Evolutionary conservation across 1,140 invertebrate species (phyloP).

Genomic region (Drosophila orena): DNA sequence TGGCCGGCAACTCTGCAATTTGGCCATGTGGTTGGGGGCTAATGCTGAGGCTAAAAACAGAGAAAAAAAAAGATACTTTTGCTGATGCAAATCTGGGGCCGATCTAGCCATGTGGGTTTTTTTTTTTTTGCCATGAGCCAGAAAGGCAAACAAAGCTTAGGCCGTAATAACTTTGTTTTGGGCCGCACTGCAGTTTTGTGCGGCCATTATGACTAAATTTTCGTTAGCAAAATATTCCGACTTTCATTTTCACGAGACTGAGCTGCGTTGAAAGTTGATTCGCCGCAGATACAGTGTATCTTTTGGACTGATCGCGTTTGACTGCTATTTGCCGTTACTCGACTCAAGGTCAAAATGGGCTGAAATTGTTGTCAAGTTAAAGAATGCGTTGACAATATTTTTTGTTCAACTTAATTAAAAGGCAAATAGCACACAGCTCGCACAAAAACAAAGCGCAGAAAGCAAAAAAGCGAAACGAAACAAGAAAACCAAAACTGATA

Average conservation of each 20-base stretch:
- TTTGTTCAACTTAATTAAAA: conserved; percentile 82
- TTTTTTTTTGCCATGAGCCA: conserved; percentile 44
- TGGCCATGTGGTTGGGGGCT: conserved; percentile 58
- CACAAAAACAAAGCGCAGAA: conserved; percentile 23
- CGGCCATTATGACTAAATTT: conserved; percentile 49
- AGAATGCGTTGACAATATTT: conserved; percentile 58
- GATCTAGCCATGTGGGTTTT: conserved; percentile 65
- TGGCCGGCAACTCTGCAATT: conserved; percentile 65
- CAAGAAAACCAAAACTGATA: conserved; percentile 25
- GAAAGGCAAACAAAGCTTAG: conserved; percentile 47
- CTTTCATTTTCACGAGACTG: conserved; percentile 50
- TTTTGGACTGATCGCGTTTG: conserved; percentile 36
- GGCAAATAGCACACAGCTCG: conserved; percentile 63
- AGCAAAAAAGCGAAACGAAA: conserved; percentile 28
- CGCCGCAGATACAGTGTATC: conserved; percentile 35
- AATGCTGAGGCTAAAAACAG: conserved; percentile 15
- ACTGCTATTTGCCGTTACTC: not conserved
- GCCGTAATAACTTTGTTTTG: conserved; percentile 52
- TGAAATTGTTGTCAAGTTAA: conserved; percentile 42
- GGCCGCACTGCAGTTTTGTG: conserved; percentile 43
- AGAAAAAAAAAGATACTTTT: not conserved
- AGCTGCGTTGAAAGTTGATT: conserved; percentile 69
- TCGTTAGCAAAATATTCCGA: conserved; percentile 49
- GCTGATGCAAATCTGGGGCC: conserved; percentile 44
- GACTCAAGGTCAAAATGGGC: conserved; percentile 59